Conservation (phyloP, 2,888 invertebrate species). For the Clanis bilineata region DNA sequence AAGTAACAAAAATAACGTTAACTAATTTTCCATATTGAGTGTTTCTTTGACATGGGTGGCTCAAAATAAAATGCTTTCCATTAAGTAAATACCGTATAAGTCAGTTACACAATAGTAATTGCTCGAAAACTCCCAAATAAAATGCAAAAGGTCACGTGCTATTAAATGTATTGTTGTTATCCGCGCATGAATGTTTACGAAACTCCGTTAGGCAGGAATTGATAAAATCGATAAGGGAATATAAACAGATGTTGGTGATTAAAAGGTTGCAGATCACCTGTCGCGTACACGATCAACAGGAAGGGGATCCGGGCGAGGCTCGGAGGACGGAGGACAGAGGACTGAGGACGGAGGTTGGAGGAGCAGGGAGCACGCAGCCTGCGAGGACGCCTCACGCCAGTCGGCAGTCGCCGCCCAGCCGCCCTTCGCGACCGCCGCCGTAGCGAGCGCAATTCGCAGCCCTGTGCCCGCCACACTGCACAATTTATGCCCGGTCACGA, state of each 20-base stretch:
- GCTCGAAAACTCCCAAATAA: not conserved
- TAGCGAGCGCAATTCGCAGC: conserved; percentile 38
- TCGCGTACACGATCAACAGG: conserved; percentile 77
- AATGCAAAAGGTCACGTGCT: not conserved
- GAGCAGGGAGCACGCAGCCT: conserved; percentile 45
- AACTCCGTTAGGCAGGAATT: not conserved
- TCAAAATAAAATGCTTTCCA: too few relatives aligned
- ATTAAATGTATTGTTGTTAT: not conserved
- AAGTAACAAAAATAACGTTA: not conserved
- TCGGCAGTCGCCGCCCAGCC: conserved; percentile 74
- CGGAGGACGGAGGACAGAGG: conserved; percentile 53
- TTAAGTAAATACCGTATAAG: too few relatives aligned
- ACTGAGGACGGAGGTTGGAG: conserved; percentile 41
- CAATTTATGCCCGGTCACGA: conserved; percentile 28
- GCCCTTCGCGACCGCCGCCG: conserved; percentile 61
- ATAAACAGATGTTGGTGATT: conserved; percentile 46
- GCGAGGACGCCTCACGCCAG: conserved; percentile 41
- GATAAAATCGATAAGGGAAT: conserved; percentile 21
- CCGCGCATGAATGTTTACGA: not conserved
- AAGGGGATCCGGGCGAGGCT: conserved; percentile 71
- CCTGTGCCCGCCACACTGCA: conserved; percentile 35
- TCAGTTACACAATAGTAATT: too few relatives aligned
- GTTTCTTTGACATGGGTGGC: not conserved
- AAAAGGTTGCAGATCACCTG: conserved; percentile 67
- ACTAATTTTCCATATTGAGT: not conserved